phyloP scores from a whole-genome alignment of 2,888 invertebrate genomes.

The Yponomeuta sedellus region DNA sequence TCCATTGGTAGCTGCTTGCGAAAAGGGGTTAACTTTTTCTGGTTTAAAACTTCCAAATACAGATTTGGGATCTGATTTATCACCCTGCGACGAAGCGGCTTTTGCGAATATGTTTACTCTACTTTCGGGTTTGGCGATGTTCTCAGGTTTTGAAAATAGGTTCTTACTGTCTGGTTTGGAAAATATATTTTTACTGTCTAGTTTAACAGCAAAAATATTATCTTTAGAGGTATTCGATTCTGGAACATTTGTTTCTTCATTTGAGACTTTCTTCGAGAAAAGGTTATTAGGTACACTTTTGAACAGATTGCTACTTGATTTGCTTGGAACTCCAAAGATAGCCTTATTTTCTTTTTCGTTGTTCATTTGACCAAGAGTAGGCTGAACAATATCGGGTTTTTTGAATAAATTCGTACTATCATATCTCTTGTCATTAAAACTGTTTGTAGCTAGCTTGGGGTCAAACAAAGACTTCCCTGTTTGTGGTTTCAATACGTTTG shows the following conservation, averaged over 20 bases:
- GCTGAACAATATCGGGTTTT: constrained; percentile 22
- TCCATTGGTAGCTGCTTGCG: constrained; percentile 24
- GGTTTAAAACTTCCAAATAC: constrained; percentile 45
- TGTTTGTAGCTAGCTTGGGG: constrained; percentile 16
- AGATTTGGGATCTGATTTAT: constrained; percentile 33
- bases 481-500: constrained; percentile 18
- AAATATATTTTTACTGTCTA: constrained; percentile 20
- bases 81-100: constrained; percentile 25
- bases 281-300: constrained; percentile 6
- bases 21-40: constrained; percentile 32
- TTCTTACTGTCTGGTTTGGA: constrained; percentile 17
- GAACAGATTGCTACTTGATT: background rate
- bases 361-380: constrained; percentile 28
- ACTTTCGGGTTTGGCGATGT: constrained; percentile 31
- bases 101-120: constrained; percentile 45
- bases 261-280: constrained; percentile 6
- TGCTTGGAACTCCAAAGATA: background rate
- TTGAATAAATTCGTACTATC: constrained; percentile 5
- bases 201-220: constrained; percentile 24
- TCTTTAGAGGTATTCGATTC: constrained; percentile 23
- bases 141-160: constrained; percentile 30
- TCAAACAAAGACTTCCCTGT: constrained; percentile 23
- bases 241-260: background rate
- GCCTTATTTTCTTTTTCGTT: constrained; percentile 3
- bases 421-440: constrained; percentile 14